These are phyloP conservation scores for Aspidiotus destructor DNA, from an alignment of 2,888 invertebrate genomes.

Conservation along the genomic window DNA sequence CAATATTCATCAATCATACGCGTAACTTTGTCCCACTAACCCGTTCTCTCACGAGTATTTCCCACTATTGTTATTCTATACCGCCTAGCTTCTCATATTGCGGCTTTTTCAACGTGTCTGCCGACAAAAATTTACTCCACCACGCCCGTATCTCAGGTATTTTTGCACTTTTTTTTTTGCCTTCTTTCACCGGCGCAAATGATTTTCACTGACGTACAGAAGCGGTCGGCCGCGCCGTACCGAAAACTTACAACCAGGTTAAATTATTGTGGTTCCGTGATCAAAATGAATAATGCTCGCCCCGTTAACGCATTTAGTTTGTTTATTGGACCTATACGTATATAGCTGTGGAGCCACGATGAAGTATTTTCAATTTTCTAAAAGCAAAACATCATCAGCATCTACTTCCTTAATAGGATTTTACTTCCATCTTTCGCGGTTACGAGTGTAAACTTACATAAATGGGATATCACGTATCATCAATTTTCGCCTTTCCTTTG, in stretches of 20 bases:
- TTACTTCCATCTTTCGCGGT: too few species aligned
- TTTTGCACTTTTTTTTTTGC: too few species aligned
- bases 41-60: neutral
- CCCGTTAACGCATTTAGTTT: neutral
- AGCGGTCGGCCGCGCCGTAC: too few species aligned
- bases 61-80: slow-evolving; percentile 15
- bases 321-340: neutral
- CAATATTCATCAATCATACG: slow-evolving; percentile 27
- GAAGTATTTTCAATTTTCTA: slow-evolving; percentile 2
- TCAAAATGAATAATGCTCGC: neutral
- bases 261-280: neutral
- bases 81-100: neutral
- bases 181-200: too few species aligned
- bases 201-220: too few species aligned
- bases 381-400: neutral
- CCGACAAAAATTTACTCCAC: too few species aligned
- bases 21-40: slow-evolving; percentile 21
- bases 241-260: neutral
- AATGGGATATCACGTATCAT: too few species aligned
- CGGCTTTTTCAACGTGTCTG: too few species aligned
- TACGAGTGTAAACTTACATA: too few species aligned
- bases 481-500: too few species aligned
- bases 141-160: too few species aligned
- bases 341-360: neutral
- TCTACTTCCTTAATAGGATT: neutral